These are phyloP conservation scores for Periplaneta americana DNA, from an alignment of 1,140 invertebrate species.

Conservation along the genomic window DNA sequence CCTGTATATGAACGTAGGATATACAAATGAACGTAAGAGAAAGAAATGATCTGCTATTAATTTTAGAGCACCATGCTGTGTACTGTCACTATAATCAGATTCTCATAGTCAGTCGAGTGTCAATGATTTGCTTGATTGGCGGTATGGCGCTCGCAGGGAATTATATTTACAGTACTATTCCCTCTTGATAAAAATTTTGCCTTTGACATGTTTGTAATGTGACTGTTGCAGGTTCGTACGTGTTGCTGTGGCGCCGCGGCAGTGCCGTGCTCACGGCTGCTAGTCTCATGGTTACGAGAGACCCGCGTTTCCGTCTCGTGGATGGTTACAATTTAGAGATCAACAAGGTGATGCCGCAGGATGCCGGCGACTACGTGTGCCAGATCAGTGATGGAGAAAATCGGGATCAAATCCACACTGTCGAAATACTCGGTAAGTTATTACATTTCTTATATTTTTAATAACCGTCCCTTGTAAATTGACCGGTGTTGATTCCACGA, in stretches of 20 bases:
- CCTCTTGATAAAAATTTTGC: too few species aligned
- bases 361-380: slow-evolving; percentile 58
- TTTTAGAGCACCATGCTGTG: too few species aligned
- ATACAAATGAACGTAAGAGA: too few species aligned
- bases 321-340: slow-evolving; percentile 64
- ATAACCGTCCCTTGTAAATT: too few species aligned
- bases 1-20: too few species aligned
- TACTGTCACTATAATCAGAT: too few species aligned
- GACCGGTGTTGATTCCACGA: too few species aligned
- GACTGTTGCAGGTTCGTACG: slow-evolving; percentile 46
- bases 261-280: slow-evolving; percentile 59
- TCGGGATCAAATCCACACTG: slow-evolving; percentile 53
- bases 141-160: too few species aligned
- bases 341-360: slow-evolving; percentile 40
- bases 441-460: neutral
- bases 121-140: too few species aligned
- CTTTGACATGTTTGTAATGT: neutral
- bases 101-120: too few species aligned
- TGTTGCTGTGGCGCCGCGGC: slow-evolving; percentile 59
- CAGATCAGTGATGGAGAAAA: slow-evolving; percentile 60
- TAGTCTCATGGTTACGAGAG: slow-evolving; percentile 61
- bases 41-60: too few species aligned
- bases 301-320: slow-evolving; percentile 56
- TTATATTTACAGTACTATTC: too few species aligned
- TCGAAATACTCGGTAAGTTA: slow-evolving; percentile 47